A percentile compares a stretch with the other conserved stretches of the same genome.
These are phyloP conservation scores for Parazoanthus swiftii DNA, from an alignment of 92 coral and sea anemone genomes.

Conservation along the genomic window DNA sequence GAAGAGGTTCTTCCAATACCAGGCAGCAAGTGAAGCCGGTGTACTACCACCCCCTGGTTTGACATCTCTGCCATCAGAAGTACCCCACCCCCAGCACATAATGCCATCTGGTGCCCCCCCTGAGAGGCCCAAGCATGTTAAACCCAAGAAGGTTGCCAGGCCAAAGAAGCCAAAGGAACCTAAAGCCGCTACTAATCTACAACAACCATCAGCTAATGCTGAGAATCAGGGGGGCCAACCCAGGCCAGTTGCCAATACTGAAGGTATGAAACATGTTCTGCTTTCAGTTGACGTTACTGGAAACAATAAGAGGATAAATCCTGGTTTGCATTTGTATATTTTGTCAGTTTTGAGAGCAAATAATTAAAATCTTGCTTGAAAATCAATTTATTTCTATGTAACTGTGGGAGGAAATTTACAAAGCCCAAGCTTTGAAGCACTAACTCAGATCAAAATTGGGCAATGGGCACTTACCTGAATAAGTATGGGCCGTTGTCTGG, in stretches of 20 bases:
- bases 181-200: slow-evolving; percentile 48
- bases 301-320: too few species aligned
- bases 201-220: slow-evolving; percentile 12
- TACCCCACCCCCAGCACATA: slow-evolving; percentile 53
- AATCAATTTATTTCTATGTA: too few species aligned
- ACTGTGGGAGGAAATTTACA: too few species aligned
- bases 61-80: slow-evolving; percentile 52
- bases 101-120: slow-evolving; percentile 55
- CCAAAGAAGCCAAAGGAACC: slow-evolving; percentile 48
- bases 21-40: slow-evolving; percentile 83
- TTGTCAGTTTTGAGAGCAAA: too few species aligned
- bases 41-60: slow-evolving; percentile 64
- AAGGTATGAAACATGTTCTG: background rate
- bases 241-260: background rate
- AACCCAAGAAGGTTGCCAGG: slow-evolving; percentile 61
- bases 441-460: too few species aligned
- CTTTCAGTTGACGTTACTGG: too few species aligned
- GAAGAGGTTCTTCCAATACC: slow-evolving; percentile 89
- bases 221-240: slow-evolving; percentile 17
- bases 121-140: slow-evolving; percentile 70
- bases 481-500: too few species aligned
- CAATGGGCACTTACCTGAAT: too few species aligned
- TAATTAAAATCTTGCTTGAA: too few species aligned
- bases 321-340: too few species aligned
- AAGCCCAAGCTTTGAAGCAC: too few species aligned